Evolutionary conservation across 2,113 vertebrate genomes (phyloP).

Genomic region (human): GRCh38 chr18:30288501-30289000

Average conservation of each 20-base stretch:
- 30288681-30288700: neutral
- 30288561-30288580: neutral
- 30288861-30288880: neutral
- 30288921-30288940: neutral
- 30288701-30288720: neutral
- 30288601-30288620: neutral
- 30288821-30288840: neutral
- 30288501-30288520: neutral
- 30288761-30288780: neutral
- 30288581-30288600: neutral
- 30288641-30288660: neutral
- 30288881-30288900: neutral
- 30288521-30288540: neutral
- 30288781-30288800: neutral
- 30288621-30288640: neutral
- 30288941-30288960: neutral
- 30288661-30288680: neutral
- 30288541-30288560: neutral
- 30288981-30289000: neutral
- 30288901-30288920: neutral
- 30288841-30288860: neutral
- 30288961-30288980: neutral
- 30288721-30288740: neutral
- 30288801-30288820: neutral
- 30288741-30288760: neutral